Percentiles rank a stretch among this genome's conserved stretches.
Conservation (phyloP, 2,113 vertebrate genomes). For the Charina bottae region DNA sequence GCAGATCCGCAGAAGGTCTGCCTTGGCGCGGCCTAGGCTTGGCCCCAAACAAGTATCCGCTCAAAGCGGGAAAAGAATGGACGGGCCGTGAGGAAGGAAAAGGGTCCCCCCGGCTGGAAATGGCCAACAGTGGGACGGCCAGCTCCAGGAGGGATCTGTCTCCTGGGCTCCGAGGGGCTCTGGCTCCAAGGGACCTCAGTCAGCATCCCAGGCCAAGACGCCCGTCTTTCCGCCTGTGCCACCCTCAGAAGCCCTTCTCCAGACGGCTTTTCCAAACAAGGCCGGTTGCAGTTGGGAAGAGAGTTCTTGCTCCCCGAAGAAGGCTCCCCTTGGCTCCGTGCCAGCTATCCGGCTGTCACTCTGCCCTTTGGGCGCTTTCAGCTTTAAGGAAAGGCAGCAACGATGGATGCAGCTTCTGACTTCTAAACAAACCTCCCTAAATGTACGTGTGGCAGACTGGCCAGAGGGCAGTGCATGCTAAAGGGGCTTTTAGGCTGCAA, state of each 20-base stretch:
- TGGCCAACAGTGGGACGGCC: too few species aligned
- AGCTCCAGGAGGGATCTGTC: background rate
- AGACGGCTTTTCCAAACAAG: too few species aligned
- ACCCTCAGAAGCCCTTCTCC: too few species aligned
- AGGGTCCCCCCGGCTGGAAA: too few species aligned
- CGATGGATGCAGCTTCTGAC: background rate
- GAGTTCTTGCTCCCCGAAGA: background rate
- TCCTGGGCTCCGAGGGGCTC: background rate
- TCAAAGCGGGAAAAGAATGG: too few species aligned
- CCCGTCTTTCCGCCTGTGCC: background rate
- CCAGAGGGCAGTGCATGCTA: too few species aligned
- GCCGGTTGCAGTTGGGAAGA: background rate
- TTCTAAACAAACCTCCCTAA: background rate
- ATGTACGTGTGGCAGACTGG: background rate
- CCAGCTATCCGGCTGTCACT: background rate
- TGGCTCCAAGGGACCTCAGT: background rate
- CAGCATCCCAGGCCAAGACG: background rate
- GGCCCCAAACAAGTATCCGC: background rate
- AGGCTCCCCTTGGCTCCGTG: background rate
- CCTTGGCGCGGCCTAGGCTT: background rate
- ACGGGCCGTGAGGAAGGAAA: too few species aligned
- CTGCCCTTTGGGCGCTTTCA: background rate
- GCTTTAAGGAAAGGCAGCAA: background rate
- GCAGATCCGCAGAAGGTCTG: too few species aligned
- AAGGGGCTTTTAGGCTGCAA: background rate